Evolutionary conservation across 2,113 vertebrate genomes (phyloP), one percentile per base, ranked within the genome.

Genomic region (Verasper variegatus): DNA sequence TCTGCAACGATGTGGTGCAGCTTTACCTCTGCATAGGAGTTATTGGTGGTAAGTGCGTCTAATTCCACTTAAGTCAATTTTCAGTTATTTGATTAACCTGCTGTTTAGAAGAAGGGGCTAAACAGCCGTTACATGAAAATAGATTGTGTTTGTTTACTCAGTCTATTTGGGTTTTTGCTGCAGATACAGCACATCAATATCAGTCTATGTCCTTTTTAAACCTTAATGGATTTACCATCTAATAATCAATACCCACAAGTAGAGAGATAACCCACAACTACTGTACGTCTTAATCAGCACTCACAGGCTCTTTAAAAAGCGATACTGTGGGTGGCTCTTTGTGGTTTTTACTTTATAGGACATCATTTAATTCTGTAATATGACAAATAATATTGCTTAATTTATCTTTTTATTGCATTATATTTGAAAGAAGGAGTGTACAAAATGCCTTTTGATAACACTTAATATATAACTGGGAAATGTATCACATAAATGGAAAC

Each of bases 21-120:
- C 96, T 99, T 40, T 99, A 99, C 80, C 14, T 99, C 77, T 98
- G 97, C 57, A 92, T 99, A 0, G 98, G 98, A 17, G 92, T 99
- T 1, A 94, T 98, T 55, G 96, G 96, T 57, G 98, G 98, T 98
- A 91, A 97, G 96, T 89, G 10, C 37, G 15, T 55, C 42, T 20
- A 37, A 78, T 62, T 73, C 73, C n/a, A 60, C 58, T 17, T 63
- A 81, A 80, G 35, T 37, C 55, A 27, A 47, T 31, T 31, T 31
- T 6, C 5, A 8, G 31, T 31, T 31, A 31, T 31, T 31, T 31
- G 31, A 31, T 31, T 31, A n/a, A n/a, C n/a, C n/a, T n/a, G n/a
- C n/a, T n/a, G n/a, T n/a, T n/a, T n/a, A n/a, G n/a, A n/a, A n/a
- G n/a, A n/a, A n/a, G n/a, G n/a, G n/a, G n/a, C n/a, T n/a, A 31